Evolutionary conservation across 2,888 invertebrate species (phyloP), one percentile per base, ranked within the genome.

Genomic region (Himalopsyche anomala): DNA sequence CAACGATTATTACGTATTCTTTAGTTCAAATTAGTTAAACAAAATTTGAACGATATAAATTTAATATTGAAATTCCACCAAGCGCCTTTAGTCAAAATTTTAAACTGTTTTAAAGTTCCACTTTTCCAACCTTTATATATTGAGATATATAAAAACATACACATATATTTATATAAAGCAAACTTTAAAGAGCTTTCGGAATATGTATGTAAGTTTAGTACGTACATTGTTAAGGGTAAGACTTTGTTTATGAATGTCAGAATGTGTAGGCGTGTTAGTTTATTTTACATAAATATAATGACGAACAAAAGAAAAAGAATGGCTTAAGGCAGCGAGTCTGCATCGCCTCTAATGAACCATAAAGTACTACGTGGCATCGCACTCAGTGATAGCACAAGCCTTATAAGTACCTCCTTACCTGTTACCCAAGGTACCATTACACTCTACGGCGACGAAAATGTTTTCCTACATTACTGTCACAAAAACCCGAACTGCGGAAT

Each of bases 271-370:
- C 28, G 62, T 62, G 62, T 62, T 62, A 62, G 62, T 62, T 62
- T 62, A 62, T 62, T 62, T 62, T 62, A 62, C 62, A 62, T 62
- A 62, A 62, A 62, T 62, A 62, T 62, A 62, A 62, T 62, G 62
- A 62, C 62, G 62, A 62, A 62, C 62, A 62, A 62, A 62, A 62
- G 62, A 62, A 62, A 62, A 62, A 62, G 19, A 62, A 62, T 62
- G 62, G 62, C 62, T 62, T 19, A 62, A 62, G 62, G 62, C 62
- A 19, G 62, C 19, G 19, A 62, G 62, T 62, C 62, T 62, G 62
- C 62, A 62, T 62, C 62, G 62, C 62, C 62, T 62, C 62, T 62
- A 62, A 62, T 62, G 62, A 62, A 62, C 62, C 62, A 62, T 62
- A 62, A 62, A 62, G 62, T 62, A 62, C 62, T 62, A 62, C 62